Conservation (phyloP, 1,140 invertebrate genomes). For the Pseudachorutes palmiensis region DNA sequence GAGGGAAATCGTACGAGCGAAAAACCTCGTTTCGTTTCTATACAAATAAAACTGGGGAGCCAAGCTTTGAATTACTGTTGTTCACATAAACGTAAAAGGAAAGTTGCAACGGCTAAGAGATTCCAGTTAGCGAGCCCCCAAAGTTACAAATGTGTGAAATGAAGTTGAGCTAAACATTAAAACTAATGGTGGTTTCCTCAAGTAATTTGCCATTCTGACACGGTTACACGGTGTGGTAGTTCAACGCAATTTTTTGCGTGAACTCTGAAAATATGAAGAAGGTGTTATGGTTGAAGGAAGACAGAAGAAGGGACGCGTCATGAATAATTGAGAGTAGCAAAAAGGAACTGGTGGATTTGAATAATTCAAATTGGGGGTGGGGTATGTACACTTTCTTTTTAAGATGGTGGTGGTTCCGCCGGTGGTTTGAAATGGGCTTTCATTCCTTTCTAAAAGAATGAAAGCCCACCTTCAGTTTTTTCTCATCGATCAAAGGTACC, state of each 20-base stretch:
- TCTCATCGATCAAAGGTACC: constrained; percentile 1
- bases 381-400: neutral
- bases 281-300: neutral
- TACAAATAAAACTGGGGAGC: too few relatives aligned
- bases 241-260: too few relatives aligned
- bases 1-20: too few relatives aligned
- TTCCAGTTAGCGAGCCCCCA: too few relatives aligned
- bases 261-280: neutral
- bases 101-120: too few relatives aligned
- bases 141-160: too few relatives aligned
- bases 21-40: too few relatives aligned
- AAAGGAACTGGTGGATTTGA: neutral
- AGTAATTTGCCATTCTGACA: neutral
- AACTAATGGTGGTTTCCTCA: too few relatives aligned
- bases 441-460: neutral
- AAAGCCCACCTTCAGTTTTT: neutral
- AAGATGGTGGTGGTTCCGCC: neutral
- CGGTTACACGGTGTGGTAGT: neutral
- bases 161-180: too few relatives aligned
- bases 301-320: neutral
- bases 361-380: constrained; percentile 4
- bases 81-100: too few relatives aligned
- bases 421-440: neutral
- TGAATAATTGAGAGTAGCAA: constrained; percentile 6
- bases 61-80: too few relatives aligned